Evolutionary conservation across 2,113 vertebrate species (phyloP).

Genomic region (Cyprinodon brontotheroides): DNA sequence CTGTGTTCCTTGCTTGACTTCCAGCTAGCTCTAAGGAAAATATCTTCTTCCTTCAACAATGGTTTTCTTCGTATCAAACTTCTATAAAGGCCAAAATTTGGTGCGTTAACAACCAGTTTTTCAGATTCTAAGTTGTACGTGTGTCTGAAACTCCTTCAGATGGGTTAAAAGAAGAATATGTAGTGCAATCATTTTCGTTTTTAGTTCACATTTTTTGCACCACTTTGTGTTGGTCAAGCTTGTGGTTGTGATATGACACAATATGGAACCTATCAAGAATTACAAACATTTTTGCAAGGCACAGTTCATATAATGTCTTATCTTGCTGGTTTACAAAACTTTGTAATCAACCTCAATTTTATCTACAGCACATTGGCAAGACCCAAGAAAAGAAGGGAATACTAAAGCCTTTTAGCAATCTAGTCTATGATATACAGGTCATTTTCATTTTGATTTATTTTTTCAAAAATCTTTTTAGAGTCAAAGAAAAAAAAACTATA

Average conservation of each 20-base stretch:
- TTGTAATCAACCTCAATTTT: neutral
- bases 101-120: neutral
- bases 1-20: neutral
- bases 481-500: conserved; percentile 20
- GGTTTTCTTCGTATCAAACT: neutral
- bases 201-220: too few species aligned
- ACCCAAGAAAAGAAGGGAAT: too few species aligned
- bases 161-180: too few species aligned
- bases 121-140: neutral
- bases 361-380: conserved; percentile 1
- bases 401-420: too few species aligned
- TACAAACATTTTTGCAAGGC: too few species aligned
- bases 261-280: too few species aligned
- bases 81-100: neutral
- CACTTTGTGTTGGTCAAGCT: too few species aligned
- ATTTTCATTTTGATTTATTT: conserved; percentile 26
- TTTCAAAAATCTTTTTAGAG: conserved; percentile 23
- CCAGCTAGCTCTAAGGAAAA: too few species aligned
- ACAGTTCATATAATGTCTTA: too few species aligned
- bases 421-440: too few species aligned
- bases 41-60: neutral
- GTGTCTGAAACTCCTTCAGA: too few species aligned
- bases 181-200: neutral
- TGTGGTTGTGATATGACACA: too few species aligned
- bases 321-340: conserved; percentile 4